Percentiles rank a stretch among this genome's conserved stretches.
Evolutionary conservation across 2,888 invertebrate genomes (phyloP).

Genomic region (Ctena decussata): DNA sequence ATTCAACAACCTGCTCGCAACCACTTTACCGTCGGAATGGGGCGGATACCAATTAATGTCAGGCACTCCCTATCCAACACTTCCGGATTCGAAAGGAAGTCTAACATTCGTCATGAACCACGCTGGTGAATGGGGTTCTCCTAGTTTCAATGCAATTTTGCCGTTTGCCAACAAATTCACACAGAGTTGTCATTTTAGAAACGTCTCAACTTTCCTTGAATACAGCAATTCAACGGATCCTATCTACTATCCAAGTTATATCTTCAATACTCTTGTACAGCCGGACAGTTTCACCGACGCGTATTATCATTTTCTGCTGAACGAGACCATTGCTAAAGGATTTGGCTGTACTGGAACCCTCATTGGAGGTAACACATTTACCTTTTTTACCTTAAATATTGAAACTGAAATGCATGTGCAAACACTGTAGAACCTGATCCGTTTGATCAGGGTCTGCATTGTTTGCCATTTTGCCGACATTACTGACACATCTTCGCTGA

Average conservation of each 20-base stretch:
- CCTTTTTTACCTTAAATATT: background rate
- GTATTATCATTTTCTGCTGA: constrained; percentile 38
- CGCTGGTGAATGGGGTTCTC: constrained; percentile 47
- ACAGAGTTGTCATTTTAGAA: constrained; percentile 24
- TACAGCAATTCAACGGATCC: constrained; percentile 40
- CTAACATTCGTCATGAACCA: constrained; percentile 44
- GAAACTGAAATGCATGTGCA: too few relatives aligned
- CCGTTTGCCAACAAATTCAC: constrained; percentile 8
- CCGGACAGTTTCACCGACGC: constrained; percentile 45
- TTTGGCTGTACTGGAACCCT: constrained; percentile 48
- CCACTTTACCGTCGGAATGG: constrained; percentile 55
- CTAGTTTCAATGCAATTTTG: constrained; percentile 42
- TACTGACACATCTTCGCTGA: too few relatives aligned
- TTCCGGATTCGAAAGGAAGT: background rate
- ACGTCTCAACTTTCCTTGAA: constrained; percentile 55
- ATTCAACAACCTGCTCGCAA: constrained; percentile 32
- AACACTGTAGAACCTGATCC: too few relatives aligned
- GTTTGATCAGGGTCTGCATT: too few relatives aligned
- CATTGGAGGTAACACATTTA: constrained; percentile 46
- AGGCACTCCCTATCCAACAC: background rate
- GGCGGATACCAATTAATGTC: constrained; percentile 53
- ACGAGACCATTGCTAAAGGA: background rate
- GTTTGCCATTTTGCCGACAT: too few relatives aligned
- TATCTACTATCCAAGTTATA: constrained; percentile 29
- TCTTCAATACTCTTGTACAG: constrained; percentile 53